phyloP scores from a whole-genome alignment of 2,888 invertebrate species.

The Noctua comes region DNA sequence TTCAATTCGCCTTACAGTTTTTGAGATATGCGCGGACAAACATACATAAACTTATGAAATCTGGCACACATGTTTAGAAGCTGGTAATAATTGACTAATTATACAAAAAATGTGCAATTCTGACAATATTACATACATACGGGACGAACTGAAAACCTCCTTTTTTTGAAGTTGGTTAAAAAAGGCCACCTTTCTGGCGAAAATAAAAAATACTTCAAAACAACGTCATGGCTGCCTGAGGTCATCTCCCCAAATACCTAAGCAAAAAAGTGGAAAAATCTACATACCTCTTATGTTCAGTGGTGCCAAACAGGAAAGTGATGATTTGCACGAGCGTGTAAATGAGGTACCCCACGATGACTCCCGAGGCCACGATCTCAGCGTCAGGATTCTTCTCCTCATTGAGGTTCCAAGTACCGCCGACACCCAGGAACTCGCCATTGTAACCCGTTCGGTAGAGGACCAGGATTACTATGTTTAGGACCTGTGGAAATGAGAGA shows the following conservation, averaged over 20 bases:
- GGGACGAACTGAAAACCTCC: too few relatives aligned
- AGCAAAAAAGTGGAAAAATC: not conserved
- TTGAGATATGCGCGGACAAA: too few relatives aligned
- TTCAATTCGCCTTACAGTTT: too few relatives aligned
- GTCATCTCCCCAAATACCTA: not conserved
- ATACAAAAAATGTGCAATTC: too few relatives aligned
- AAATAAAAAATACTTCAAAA: not conserved
- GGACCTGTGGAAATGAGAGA: constrained; percentile 89
- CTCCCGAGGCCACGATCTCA: constrained; percentile 96
- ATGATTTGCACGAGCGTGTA: constrained; percentile 95
- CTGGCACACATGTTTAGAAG: too few relatives aligned
- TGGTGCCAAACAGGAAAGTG: constrained; percentile 94
- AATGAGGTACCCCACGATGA: constrained; percentile 96
- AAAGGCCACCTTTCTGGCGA: not conserved
- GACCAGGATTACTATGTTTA: constrained; percentile 95
- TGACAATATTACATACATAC: too few relatives aligned
- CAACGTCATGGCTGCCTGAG: not conserved
- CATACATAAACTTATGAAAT: too few relatives aligned
- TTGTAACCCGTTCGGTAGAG: constrained; percentile 95
- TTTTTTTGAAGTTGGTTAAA: too few relatives aligned
- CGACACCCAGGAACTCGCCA: constrained; percentile 96
- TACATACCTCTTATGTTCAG: constrained; percentile 93
- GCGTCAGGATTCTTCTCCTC: constrained; percentile 96
- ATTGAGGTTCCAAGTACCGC: constrained; percentile 97
- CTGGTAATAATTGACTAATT: too few relatives aligned